Evolutionary conservation across 1,140 invertebrate genomes (phyloP).

Genomic region (Scaptomyza montana): DNA sequence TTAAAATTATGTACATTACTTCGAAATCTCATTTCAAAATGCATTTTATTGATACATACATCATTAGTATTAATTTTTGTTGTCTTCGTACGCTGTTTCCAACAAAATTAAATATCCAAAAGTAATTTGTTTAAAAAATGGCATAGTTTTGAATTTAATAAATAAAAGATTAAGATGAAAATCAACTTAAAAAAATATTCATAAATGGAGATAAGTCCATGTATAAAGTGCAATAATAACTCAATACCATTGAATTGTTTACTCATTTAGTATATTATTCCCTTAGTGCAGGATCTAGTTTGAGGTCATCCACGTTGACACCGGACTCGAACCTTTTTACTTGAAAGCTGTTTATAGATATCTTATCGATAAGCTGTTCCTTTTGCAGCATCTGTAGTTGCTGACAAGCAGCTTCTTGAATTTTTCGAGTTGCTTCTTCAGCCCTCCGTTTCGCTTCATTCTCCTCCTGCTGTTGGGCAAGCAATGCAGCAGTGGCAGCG

Average conservation of each 20-base stretch:
- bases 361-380: slow-evolving; percentile 50
- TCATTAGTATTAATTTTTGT: too few relatives aligned
- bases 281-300: slow-evolving; percentile 48
- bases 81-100: neutral
- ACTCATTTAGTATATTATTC: neutral
- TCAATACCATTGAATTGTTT: neutral
- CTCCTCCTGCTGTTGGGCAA: slow-evolving; percentile 70
- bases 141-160: too few relatives aligned
- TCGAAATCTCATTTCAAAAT: neutral
- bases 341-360: slow-evolving; percentile 65
- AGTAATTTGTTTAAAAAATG: neutral
- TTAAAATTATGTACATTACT: neutral
- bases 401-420: slow-evolving; percentile 72
- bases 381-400: slow-evolving; percentile 70
- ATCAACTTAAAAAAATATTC: too few relatives aligned
- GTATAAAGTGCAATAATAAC: neutral
- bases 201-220: neutral
- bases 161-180: neutral
- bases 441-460: slow-evolving; percentile 68
- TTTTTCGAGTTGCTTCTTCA: slow-evolving; percentile 65
- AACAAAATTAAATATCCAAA: neutral
- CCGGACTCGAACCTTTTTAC: slow-evolving; percentile 56
- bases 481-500: slow-evolving; percentile 66
- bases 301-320: slow-evolving; percentile 50
- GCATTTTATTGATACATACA: neutral